These are phyloP conservation scores for Eumacrocentrus americanus DNA, from an alignment of 2,888 invertebrate species.

Conservation along the genomic window DNA sequence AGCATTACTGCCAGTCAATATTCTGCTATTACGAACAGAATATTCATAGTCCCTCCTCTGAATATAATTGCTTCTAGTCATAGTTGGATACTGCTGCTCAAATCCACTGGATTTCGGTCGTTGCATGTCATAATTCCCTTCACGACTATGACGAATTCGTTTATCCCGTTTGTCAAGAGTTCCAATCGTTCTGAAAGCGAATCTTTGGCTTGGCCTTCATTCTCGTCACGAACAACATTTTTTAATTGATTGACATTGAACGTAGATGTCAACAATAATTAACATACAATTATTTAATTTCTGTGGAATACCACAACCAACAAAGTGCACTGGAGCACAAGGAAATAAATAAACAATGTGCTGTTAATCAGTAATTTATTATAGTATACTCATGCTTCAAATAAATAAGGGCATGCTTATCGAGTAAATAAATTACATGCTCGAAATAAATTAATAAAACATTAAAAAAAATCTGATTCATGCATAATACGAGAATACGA, in stretches of 20 bases:
- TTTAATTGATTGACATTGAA: not conserved
- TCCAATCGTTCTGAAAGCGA: constrained; percentile 58
- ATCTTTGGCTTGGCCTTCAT: constrained; percentile 45
- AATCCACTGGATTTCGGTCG: constrained; percentile 47
- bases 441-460: constrained; percentile 55
- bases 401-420: constrained; percentile 58
- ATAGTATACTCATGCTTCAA: constrained; percentile 55
- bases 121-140: constrained; percentile 55
- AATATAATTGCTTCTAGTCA: constrained; percentile 52
- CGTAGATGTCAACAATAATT: not conserved
- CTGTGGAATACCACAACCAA: constrained; percentile 12
- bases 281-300: constrained; percentile 2
- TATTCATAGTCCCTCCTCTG: constrained; percentile 55
- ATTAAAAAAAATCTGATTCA: constrained; percentile 36
- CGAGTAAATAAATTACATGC: constrained; percentile 51
- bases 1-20: constrained; percentile 54
- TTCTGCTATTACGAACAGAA: constrained; percentile 52
- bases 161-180: constrained; percentile 58
- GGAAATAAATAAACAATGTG: constrained; percentile 44
- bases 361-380: constrained; percentile 60
- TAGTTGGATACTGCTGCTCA: constrained; percentile 49
- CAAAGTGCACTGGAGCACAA: constrained; percentile 16
- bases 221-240: constrained; percentile 14
- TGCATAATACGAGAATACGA: constrained; percentile 33
- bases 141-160: constrained; percentile 54